Evolutionary conservation across 2,888 invertebrate species (phyloP).

Genomic region (Xestia xanthographa): DNA sequence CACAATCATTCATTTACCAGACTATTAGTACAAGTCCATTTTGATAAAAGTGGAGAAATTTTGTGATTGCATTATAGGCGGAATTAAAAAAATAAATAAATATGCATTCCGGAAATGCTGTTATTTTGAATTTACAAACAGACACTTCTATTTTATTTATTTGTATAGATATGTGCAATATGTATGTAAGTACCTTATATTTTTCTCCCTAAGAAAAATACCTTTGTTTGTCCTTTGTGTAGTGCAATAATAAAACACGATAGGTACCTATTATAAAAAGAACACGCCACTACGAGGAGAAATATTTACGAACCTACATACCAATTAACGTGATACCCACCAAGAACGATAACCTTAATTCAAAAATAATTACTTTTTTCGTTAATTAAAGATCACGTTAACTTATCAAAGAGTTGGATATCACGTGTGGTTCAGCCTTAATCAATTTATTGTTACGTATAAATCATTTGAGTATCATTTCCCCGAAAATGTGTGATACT

Average conservation of each 20-base stretch:
- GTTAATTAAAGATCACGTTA: conserved; percentile 14
- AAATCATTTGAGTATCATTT: neutral
- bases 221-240: too few relatives aligned
- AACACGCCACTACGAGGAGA: neutral
- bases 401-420: neutral
- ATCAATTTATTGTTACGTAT: conserved; percentile 1
- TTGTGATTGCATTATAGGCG: too few relatives aligned
- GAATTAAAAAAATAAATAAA: too few relatives aligned
- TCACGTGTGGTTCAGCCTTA: conserved; percentile 2
- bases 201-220: too few relatives aligned
- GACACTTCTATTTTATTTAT: too few relatives aligned
- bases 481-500: neutral
- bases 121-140: too few relatives aligned
- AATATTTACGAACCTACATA: neutral
- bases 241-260: neutral
- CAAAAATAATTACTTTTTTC: conserved; percentile 6
- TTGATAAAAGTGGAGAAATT: too few relatives aligned
- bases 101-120: too few relatives aligned
- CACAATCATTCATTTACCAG: too few relatives aligned
- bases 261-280: neutral
- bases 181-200: too few relatives aligned
- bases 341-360: neutral
- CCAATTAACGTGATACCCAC: neutral
- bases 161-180: too few relatives aligned
- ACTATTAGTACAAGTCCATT: too few relatives aligned